Evolutionary conservation across 2,797 vertebrate genomes (phyloP).

Genomic region (Acridotheres tristis): DNA sequence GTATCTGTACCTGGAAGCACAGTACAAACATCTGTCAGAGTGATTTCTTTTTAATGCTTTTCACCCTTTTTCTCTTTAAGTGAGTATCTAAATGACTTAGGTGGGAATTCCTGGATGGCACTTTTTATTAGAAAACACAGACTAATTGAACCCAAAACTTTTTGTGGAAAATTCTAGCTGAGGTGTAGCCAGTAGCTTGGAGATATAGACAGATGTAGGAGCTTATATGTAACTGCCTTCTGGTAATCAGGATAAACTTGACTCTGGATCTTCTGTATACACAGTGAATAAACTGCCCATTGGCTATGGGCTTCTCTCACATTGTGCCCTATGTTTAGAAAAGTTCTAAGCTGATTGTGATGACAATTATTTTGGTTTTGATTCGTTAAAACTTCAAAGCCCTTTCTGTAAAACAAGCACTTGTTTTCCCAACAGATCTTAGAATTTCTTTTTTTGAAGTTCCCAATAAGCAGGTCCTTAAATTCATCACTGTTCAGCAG

Average conservation of each 20-base stretch:
- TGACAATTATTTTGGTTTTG: neutral
- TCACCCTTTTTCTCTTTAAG: neutral
- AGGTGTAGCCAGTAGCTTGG: neutral
- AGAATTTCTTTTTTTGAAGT: neutral
- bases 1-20: neutral
- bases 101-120: neutral
- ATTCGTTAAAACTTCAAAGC: neutral
- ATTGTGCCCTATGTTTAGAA: neutral
- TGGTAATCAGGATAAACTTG: neutral
- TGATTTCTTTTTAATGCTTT: neutral
- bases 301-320: neutral
- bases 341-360: neutral
- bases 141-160: neutral
- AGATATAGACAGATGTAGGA: neutral
- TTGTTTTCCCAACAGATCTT: neutral
- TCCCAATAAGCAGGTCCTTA: neutral
- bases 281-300: neutral
- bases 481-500: neutral
- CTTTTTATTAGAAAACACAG: neutral
- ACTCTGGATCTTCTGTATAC: neutral
- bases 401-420: neutral
- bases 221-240: neutral
- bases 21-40: neutral
- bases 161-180: neutral
- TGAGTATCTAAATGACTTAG: neutral